Conservation (phyloP, 1,140 invertebrate genomes). For the Tetraneura akinire region DNA sequence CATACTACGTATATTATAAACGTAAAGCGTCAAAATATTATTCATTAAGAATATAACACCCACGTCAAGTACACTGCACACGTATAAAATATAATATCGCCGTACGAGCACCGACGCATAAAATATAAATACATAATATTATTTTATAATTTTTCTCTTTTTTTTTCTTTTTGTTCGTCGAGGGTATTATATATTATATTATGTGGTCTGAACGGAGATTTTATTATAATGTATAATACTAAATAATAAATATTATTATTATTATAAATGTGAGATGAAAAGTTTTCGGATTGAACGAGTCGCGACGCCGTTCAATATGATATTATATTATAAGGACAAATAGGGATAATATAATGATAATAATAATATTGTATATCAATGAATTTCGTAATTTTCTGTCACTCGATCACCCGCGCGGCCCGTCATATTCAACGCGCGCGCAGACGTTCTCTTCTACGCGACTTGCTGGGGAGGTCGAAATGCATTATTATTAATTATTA, state of each 20-base stretch:
- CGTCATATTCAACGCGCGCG: neutral
- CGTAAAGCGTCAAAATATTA: neutral
- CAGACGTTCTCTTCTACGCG: neutral
- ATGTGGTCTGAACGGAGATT: too few relatives aligned
- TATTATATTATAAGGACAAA: too few relatives aligned
- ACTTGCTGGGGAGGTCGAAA: neutral
- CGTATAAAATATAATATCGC: neutral
- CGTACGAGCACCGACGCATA: too few relatives aligned
- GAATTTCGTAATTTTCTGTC: slow-evolving; percentile 16
- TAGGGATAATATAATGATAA: neutral
- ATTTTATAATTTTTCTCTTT: too few relatives aligned
- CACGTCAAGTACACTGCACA: neutral
- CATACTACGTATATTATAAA: neutral
- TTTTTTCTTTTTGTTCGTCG: too few relatives aligned
- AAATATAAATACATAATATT: too few relatives aligned
- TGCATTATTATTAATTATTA: too few relatives aligned
- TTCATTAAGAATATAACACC: neutral
- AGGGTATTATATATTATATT: too few relatives aligned
- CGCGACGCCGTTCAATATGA: neutral
- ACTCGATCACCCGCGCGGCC: neutral
- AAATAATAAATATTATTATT: too few relatives aligned
- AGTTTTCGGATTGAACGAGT: slow-evolving; percentile 13
- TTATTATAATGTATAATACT: too few relatives aligned
- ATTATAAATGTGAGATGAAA: too few relatives aligned
- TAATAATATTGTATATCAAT: neutral